A percentile compares a stretch with the other conserved stretches of the same genome.
These are phyloP conservation scores for Sinocyclocheilus grahami DNA, from an alignment of 2,113 vertebrate species.

Conservation along the genomic window DNA sequence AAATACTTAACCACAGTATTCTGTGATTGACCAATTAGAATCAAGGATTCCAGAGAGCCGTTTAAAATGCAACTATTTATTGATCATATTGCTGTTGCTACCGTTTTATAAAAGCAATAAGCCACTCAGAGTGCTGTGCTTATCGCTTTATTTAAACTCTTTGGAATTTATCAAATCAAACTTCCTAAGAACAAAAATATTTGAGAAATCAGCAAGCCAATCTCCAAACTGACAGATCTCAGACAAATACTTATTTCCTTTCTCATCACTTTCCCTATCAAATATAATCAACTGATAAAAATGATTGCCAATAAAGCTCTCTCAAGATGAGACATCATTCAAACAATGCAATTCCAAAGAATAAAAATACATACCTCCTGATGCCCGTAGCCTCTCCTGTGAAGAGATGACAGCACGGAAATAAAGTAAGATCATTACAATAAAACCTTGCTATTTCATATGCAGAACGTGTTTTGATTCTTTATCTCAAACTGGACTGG, in stretches of 20 bases:
- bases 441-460: slow-evolving; percentile 40
- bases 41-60: too few species aligned
- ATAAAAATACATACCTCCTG: slow-evolving; percentile 85
- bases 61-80: too few species aligned
- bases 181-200: not conserved
- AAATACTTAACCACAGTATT: too few species aligned
- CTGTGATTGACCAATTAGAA: too few species aligned
- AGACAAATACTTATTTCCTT: slow-evolving; percentile 44
- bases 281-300: slow-evolving; percentile 59
- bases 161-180: slow-evolving; percentile 29
- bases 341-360: slow-evolving; percentile 48
- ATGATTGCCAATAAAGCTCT: not conserved
- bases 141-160: not conserved
- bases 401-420: slow-evolving; percentile 66
- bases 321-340: slow-evolving; percentile 15
- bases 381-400: slow-evolving; percentile 87
- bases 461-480: slow-evolving; percentile 34
- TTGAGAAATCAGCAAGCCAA: not conserved
- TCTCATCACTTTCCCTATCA: slow-evolving; percentile 63
- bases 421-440: slow-evolving; percentile 36
- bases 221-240: slow-evolving; percentile 6
- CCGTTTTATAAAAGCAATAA: too few species aligned
- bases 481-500: slow-evolving; percentile 42
- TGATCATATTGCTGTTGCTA: too few species aligned
- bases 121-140: too few species aligned